Evolutionary conservation across 2,888 invertebrate genomes (phyloP).

Genomic region (Scaptomyza tumidula): DNA sequence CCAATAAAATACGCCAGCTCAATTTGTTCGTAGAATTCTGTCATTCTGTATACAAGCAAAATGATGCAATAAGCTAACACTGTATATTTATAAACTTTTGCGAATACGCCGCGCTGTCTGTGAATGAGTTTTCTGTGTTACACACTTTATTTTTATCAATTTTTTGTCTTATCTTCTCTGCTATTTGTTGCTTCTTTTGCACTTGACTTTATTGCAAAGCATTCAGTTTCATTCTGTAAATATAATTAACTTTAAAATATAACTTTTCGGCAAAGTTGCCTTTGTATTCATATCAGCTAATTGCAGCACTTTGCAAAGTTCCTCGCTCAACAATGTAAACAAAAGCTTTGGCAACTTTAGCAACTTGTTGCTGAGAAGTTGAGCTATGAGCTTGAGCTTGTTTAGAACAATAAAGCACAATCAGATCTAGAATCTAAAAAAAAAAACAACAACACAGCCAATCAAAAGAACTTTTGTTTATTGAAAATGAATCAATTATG

Average conservation of each 20-base stretch:
- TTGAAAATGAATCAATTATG: neutral
- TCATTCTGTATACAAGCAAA: slow-evolving; percentile 12
- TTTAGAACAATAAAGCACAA: slow-evolving; percentile 14
- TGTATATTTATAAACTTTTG: slow-evolving; percentile 60
- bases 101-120: slow-evolving; percentile 29
- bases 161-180: neutral
- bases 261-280: slow-evolving; percentile 14
- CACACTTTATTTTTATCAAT: neutral
- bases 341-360: slow-evolving; percentile 45
- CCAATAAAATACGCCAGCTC: slow-evolving; percentile 22
- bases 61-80: slow-evolving; percentile 46
- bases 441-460: slow-evolving; percentile 14
- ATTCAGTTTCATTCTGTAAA: neutral
- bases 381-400: neutral
- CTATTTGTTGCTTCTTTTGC: neutral
- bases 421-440: slow-evolving; percentile 13
- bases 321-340: slow-evolving; percentile 30
- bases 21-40: slow-evolving; percentile 39
- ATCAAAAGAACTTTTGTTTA: neutral
- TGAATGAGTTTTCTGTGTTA: neutral
- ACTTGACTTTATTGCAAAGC: neutral
- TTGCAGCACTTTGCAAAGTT: slow-evolving; percentile 22
- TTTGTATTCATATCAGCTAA: slow-evolving; percentile 9
- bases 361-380: slow-evolving; percentile 61
- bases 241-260: neutral